These are phyloP conservation scores for Onychomys leucogaster DNA, from an alignment of 2,797 vertebrate genomes.

Conservation along the genomic window DNA sequence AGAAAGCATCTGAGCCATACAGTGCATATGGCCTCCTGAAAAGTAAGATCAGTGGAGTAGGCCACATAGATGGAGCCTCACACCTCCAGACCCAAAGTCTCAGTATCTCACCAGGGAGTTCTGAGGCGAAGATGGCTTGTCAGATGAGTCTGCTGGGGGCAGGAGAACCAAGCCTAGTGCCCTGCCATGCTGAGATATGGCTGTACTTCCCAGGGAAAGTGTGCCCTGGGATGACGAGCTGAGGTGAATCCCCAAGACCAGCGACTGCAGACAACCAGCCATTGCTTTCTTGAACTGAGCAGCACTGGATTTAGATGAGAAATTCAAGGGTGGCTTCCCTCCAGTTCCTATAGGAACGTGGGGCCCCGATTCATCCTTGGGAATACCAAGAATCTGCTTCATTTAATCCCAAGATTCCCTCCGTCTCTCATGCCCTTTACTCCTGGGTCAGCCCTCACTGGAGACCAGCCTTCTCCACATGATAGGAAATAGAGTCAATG, in stretches of 20 bases:
- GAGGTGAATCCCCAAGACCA: neutral
- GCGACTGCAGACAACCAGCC: neutral
- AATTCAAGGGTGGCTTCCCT: neutral
- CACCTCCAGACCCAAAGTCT: neutral
- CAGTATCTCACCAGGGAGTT: neutral
- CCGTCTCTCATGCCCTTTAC: neutral
- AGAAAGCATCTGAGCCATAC: neutral
- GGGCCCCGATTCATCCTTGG: neutral
- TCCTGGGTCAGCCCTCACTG: neutral
- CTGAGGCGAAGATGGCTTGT: neutral
- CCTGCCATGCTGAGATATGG: neutral
- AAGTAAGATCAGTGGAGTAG: neutral
- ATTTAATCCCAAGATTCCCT: neutral
- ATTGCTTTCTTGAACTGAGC: neutral
- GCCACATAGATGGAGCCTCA: neutral
- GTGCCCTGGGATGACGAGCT: neutral
- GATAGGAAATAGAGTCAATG: neutral
- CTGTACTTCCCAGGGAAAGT: neutral
- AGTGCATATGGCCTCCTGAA: neutral
- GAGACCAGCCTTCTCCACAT: neutral
- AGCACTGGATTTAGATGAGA: neutral
- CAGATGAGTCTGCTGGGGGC: too few species aligned
- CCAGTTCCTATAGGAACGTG: neutral
- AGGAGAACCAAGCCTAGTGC: neutral
- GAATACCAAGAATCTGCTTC: neutral